These are phyloP conservation scores for Gopherus flavomarginatus DNA, from an alignment of 2,113 vertebrate genomes.

Conservation along the genomic window DNA sequence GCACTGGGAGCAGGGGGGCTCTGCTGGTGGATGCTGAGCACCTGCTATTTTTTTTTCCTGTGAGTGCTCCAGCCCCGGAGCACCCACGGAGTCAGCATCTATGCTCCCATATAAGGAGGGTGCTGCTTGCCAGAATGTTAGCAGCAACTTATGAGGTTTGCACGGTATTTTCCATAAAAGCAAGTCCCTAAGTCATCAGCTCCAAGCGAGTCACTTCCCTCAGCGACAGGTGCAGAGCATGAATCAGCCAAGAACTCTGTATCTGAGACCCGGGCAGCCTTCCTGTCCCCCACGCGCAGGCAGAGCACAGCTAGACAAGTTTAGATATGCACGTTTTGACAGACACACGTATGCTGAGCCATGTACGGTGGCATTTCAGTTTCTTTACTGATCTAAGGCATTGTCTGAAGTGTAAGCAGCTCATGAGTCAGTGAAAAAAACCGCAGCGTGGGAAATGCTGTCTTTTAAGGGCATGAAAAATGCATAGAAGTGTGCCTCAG, in stretches of 20 bases:
- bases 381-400: neutral
- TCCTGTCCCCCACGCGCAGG: neutral
- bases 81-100: too few species aligned
- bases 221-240: neutral
- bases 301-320: neutral
- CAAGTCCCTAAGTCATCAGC: neutral
- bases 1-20: too few species aligned
- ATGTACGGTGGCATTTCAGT: fast-evolving
- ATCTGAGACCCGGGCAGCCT: neutral
- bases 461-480: neutral
- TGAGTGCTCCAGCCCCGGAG: too few species aligned
- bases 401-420: neutral
- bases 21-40: too few species aligned
- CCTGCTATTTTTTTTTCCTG: too few species aligned
- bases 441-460: neutral
- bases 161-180: neutral
- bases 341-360: fast-evolving
- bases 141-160: neutral
- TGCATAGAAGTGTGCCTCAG: too few species aligned
- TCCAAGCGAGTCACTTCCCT: neutral
- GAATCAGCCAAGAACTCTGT: neutral
- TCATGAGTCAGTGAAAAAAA: neutral
- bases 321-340: fast-evolving
- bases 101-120: neutral
- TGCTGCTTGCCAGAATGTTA: neutral